Evolutionary conservation across 2,888 invertebrate genomes (phyloP).

Genomic region (Catocala sponsa): DNA sequence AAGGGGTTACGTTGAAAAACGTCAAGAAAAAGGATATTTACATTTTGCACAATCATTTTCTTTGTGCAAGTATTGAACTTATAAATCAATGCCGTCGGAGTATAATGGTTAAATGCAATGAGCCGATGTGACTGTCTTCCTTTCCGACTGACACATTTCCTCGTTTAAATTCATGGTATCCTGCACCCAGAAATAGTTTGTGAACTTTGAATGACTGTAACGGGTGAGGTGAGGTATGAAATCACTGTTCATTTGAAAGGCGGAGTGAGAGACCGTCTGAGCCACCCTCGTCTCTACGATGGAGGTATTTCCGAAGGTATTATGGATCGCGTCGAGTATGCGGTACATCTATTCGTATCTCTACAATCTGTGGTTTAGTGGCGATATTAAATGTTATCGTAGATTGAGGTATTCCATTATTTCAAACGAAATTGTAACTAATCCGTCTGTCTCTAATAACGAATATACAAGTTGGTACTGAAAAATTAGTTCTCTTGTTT

Average conservation of each 20-base stretch:
- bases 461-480: no score
- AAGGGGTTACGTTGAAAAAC: constrained; percentile 26
- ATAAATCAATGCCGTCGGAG: background rate
- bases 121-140: constrained; percentile 19
- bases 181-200: constrained; percentile 55
- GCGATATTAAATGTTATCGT: constrained; percentile 8
- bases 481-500: no score
- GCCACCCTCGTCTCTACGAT: constrained; percentile 43
- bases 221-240: constrained; percentile 59
- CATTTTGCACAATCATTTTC: constrained; percentile 12
- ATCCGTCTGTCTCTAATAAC: no score
- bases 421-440: no score
- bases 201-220: constrained; percentile 58
- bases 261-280: constrained; percentile 38
- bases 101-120: constrained; percentile 15
- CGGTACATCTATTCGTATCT: constrained; percentile 5
- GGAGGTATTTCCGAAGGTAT: constrained; percentile 38
- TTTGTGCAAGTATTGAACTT: background rate
- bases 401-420: background rate
- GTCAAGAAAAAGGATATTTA: constrained; percentile 14
- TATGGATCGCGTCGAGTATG: constrained; percentile 23
- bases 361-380: constrained; percentile 2
- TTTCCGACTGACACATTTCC: constrained; percentile 38
- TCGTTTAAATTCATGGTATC: constrained; percentile 46
- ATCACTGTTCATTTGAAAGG: constrained; percentile 60